Base-by-base conservation (phyloP, 2,888 invertebrate species). In the Anticlea derivata region DNA sequence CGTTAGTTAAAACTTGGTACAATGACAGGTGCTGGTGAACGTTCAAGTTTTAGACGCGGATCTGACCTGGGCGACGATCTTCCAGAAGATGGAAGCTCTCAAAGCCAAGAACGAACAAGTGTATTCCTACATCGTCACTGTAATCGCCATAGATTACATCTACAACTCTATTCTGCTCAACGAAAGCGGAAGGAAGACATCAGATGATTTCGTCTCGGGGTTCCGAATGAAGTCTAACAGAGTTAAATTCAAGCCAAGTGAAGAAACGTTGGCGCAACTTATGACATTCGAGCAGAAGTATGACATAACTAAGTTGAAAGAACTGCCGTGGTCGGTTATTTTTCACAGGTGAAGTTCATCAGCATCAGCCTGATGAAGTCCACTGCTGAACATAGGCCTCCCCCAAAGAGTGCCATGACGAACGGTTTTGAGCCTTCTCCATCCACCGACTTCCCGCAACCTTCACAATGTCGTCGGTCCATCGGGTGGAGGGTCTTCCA, bases 291-390 rank as follows among this genome's bases (percentile, higher is more conserved):
- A 80, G 43, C 61, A 58, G 33, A 80, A 75, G 37, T 89, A 80
- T 58, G 69, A 73, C 46, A 77, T 88, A 7, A 78, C 73, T 0
- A 75, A 65, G 29, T 58, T 88, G 11, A 80, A 65, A 7, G 80
- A 77, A 34, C 53, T 89, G 41, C 88, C 88, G 0, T 89, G 88
- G 88, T 86, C 88, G 1, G 88, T 86, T 2, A 83, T 89, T 43
- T 88, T 89, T 52, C 75, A 83, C 26, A 72, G 73, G 61, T 78
- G 66, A 61, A 26, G n/a, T n/a, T n/a, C n/a, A n/a, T n/a, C n/a
- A n/a, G n/a, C n/a, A n/a, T n/a, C n/a, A n/a, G n/a, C n/a, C n/a
- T n/a, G n/a, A n/a, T n/a, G n/a, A n/a, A n/a, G n/a, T n/a, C n/a
- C n/a, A n/a, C n/a, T n/a, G n/a, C n/a, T n/a, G n/a, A n/a, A n/a